A percentile compares a stretch with the other conserved stretches of the same genome.
These are phyloP conservation scores for Sinopyrophorus schimmeli DNA, from an alignment of 2,888 invertebrate genomes.

Conservation along the genomic window DNA sequence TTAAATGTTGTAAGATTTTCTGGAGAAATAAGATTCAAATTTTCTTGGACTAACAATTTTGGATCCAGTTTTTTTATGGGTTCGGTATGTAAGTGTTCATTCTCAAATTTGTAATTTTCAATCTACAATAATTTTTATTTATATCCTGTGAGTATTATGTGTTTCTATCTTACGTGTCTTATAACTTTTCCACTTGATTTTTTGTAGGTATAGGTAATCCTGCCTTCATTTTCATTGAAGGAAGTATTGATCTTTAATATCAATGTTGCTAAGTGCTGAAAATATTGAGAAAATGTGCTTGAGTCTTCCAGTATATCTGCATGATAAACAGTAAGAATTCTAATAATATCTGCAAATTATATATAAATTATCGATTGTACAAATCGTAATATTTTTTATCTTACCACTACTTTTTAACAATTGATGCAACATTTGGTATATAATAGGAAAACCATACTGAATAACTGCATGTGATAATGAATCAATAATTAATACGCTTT, in stretches of 20 bases:
- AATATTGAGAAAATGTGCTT: conserved; percentile 53
- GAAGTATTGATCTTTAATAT: conserved; percentile 50
- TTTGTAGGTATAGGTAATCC: conserved; percentile 54
- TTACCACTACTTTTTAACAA: conserved; percentile 50
- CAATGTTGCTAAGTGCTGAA: conserved; percentile 56
- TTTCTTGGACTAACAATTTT: conserved; percentile 45
- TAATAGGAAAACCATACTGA: conserved; percentile 40
- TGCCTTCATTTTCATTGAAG: conserved; percentile 47
- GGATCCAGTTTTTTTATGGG: conserved; percentile 48
- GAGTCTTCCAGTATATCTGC: conserved; percentile 57
- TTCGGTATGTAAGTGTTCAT: conserved; percentile 47
- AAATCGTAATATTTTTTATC: conserved; percentile 39
- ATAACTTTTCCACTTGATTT: conserved; percentile 59
- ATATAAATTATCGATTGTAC: conserved; percentile 11
- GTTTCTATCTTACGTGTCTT: conserved; percentile 48
- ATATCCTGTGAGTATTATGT: not conserved
- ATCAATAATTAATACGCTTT: conserved; percentile 46
- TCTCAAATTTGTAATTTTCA: conserved; percentile 48
- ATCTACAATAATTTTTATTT: conserved; percentile 34
- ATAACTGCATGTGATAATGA: conserved; percentile 47
- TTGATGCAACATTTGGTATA: conserved; percentile 44
- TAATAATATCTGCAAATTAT: conserved; percentile 40
- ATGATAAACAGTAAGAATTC: conserved; percentile 53
- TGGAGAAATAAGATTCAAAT: conserved; percentile 46
- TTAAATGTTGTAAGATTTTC: conserved; percentile 65